These are phyloP conservation scores for Albula goreensis DNA, from an alignment of 2,113 vertebrate species.

Conservation along the genomic window DNA sequence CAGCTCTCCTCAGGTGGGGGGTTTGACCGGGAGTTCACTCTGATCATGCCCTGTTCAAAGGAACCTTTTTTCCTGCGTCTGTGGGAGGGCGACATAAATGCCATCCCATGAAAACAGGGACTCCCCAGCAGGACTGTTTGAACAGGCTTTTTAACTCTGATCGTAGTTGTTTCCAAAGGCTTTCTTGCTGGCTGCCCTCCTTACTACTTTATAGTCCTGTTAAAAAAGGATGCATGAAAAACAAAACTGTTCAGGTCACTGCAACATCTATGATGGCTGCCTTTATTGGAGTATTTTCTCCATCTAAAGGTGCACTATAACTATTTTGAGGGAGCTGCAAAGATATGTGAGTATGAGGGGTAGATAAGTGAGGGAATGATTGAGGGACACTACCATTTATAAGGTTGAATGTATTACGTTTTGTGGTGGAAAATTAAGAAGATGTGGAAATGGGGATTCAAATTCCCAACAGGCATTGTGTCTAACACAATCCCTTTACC, in stretches of 20 bases:
- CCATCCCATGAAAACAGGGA: background rate
- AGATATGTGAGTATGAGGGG: too few species aligned
- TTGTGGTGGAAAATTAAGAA: background rate
- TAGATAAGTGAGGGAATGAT: background rate
- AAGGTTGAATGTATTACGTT: background rate
- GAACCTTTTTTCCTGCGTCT: background rate
- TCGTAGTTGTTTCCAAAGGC: slow-evolving; percentile 46
- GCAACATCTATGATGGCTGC: background rate
- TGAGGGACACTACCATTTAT: background rate
- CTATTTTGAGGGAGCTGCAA: background rate
- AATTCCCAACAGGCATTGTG: too few species aligned
- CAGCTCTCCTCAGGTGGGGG: slow-evolving; percentile 15
- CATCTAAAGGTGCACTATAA: background rate
- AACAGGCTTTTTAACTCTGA: slow-evolving; percentile 64
- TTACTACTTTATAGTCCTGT: slow-evolving; percentile 34
- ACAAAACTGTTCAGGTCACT: background rate
- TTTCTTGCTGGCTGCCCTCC: slow-evolving; percentile 65
- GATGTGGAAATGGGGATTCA: background rate
- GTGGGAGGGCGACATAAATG: background rate
- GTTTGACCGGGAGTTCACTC: slow-evolving; percentile 10
- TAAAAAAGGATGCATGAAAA: background rate
- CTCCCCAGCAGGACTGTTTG: background rate
- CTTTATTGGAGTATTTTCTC: background rate
- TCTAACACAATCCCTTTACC: too few species aligned
- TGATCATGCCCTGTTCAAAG: background rate